Percentiles rank a stretch among this genome's conserved stretches.
These are phyloP conservation scores for Ceuthmochares aereus DNA, from an alignment of 2,113 vertebrate species.

Conservation along the genomic window DNA sequence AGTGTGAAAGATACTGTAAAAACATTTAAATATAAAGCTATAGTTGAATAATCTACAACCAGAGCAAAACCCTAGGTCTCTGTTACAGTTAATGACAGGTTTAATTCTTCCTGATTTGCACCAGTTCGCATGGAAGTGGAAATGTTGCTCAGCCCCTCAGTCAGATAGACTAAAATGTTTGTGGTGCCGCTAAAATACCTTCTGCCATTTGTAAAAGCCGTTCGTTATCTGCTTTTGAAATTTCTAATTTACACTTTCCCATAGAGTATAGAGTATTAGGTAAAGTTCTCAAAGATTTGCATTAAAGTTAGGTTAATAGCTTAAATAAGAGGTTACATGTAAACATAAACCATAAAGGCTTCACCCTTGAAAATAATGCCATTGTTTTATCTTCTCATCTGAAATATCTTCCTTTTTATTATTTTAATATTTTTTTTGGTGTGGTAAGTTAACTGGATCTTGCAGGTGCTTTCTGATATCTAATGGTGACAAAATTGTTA, in stretches of 20 bases:
- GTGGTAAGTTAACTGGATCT: background rate
- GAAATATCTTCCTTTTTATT: background rate
- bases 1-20: background rate
- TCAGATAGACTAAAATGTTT: background rate
- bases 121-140: background rate
- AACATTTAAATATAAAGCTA: background rate
- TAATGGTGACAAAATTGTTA: background rate
- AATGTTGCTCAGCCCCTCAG: background rate
- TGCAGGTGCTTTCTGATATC: slow-evolving; percentile 27
- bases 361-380: background rate
- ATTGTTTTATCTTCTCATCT: background rate
- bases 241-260: background rate
- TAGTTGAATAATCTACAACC: background rate
- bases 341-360: background rate
- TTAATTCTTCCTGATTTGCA: background rate
- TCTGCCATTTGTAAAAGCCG: background rate
- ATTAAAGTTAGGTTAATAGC: background rate
- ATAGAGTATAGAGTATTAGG: background rate
- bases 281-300: background rate
- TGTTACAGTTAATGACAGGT: background rate
- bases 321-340: background rate
- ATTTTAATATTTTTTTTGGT: background rate
- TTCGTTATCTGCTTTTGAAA: background rate
- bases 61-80: background rate
- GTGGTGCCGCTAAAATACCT: background rate